Conservation (phyloP, 2,888 invertebrate genomes). For the Augiades crinisus region DNA sequence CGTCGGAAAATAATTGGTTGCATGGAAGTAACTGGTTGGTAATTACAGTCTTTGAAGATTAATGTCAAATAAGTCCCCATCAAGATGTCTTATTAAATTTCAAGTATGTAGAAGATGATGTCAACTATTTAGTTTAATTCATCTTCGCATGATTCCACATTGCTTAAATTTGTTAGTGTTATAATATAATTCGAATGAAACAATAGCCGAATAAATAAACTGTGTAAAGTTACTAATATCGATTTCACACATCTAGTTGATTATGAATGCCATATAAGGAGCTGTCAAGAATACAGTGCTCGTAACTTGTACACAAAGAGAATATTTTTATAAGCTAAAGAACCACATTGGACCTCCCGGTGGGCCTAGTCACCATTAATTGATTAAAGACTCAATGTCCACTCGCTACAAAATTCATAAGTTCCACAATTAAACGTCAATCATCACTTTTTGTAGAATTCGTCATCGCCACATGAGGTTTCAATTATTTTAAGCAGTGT, state of each 20-base stretch:
- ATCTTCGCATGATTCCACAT: not conserved
- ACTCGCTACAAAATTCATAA: slow-evolving; percentile 56
- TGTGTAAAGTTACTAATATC: not conserved
- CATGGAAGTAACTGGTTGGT: slow-evolving; percentile 7
- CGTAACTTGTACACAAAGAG: slow-evolving; percentile 46
- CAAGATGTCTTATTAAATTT: slow-evolving; percentile 16
- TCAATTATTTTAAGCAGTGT: not conserved
- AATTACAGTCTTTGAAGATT: slow-evolving; percentile 17
- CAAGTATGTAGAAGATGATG: not conserved
- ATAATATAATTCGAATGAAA: too few species aligned
- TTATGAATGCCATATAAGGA: not conserved
- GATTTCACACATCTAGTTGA: not conserved
- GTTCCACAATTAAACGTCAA: slow-evolving; percentile 57
- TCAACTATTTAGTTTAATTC: not conserved
- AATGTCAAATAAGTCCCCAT: slow-evolving; percentile 10
- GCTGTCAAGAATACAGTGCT: slow-evolving; percentile 51
- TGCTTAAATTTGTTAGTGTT: not conserved
- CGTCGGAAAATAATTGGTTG: slow-evolving; percentile 19
- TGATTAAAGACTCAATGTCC: slow-evolving; percentile 57
- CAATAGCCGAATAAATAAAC: too few species aligned
- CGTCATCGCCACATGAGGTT: not conserved
- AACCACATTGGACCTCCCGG: slow-evolving; percentile 57
- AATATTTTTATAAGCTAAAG: slow-evolving; percentile 53
- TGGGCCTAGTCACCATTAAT: slow-evolving; percentile 49
- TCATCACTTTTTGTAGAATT: slow-evolving; percentile 51